A percentile compares a stretch with the other conserved stretches of the same genome.
These are phyloP conservation scores for Nomada ferruginata DNA, from an alignment of 2,888 invertebrate species.

Conservation along the genomic window DNA sequence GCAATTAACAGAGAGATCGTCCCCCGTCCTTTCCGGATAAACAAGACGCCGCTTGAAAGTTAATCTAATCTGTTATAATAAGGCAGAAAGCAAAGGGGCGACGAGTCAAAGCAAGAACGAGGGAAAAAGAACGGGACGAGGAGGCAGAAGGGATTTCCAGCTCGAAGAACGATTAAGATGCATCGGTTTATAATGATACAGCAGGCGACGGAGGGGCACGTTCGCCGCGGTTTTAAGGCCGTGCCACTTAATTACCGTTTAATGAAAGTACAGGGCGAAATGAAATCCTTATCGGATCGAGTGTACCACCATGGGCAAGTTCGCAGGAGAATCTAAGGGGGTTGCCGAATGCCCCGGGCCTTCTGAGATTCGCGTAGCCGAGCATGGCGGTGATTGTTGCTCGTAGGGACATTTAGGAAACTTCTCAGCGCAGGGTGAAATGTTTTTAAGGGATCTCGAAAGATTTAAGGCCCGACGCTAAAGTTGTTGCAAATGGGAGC, in stretches of 20 bases:
- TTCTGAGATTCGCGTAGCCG: background rate
- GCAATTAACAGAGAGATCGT: conserved; percentile 77
- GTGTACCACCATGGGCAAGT: conserved; percentile 30
- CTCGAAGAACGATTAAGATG: conserved; percentile 76
- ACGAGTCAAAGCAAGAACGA: background rate
- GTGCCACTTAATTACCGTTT: conserved; percentile 81
- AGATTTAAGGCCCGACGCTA: background rate
- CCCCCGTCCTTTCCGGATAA: conserved; percentile 69
- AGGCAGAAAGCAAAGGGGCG: conserved; percentile 70
- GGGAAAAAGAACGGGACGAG: background rate
- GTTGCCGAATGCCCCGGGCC: conserved; percentile 4
- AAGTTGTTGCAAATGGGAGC: too few species aligned
- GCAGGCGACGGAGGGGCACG: conserved; percentile 53
- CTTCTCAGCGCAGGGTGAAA: background rate
- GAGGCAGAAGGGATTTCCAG: conserved; percentile 31
- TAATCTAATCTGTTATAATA: conserved; percentile 79
- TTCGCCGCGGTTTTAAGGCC: conserved; percentile 63
- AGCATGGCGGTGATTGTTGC: background rate
- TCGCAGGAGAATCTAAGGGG: conserved; percentile 21
- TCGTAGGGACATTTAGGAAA: background rate
- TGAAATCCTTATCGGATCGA: conserved; percentile 80
- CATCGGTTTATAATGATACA: conserved; percentile 81
- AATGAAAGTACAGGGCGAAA: conserved; percentile 80
- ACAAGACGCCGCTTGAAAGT: conserved; percentile 75
- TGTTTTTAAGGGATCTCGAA: background rate